Percentiles rank a stretch among this genome's conserved stretches.
Evolutionary conservation across 1,140 invertebrate species (phyloP).

Genomic region (Oedothorax gibbosus): DNA sequence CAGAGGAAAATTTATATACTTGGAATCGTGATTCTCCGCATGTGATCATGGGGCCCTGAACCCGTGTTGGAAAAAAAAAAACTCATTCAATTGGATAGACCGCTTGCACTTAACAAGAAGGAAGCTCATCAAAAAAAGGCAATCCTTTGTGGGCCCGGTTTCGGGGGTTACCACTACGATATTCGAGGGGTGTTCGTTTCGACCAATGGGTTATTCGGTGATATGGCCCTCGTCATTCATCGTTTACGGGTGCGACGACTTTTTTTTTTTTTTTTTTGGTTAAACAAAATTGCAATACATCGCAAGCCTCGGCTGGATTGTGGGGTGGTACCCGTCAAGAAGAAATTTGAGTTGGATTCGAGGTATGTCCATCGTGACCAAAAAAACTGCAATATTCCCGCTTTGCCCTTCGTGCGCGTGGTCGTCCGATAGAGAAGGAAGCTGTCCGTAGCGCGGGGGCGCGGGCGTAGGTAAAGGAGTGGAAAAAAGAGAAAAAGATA

Average conservation of each 20-base stretch:
- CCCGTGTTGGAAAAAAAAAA: not conserved
- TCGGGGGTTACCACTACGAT: not conserved
- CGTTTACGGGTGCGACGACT: no score
- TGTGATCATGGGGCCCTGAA: not conserved
- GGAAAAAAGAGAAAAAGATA: no score
- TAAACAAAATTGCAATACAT: not conserved
- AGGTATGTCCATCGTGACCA: not conserved
- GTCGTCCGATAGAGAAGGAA: no score
- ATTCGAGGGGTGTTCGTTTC: not conserved
- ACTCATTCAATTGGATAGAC: not conserved
- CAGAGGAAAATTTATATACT: not conserved
- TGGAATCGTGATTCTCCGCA: constrained; percentile 2
- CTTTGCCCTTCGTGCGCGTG: no score
- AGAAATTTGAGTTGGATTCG: not conserved
- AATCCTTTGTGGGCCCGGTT: not conserved
- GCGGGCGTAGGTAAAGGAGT: no score
- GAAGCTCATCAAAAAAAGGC: not conserved
- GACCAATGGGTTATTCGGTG: not conserved
- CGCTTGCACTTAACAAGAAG: not conserved
- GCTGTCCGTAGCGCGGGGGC: no score
- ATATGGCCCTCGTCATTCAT: no score
- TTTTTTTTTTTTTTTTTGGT: no score
- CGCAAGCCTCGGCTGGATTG: not conserved
- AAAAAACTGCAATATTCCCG: not conserved
- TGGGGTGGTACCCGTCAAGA: not conserved